A percentile compares a stretch with the other conserved stretches of the same genome.
Evolutionary conservation across 2,797 vertebrate genomes (phyloP).

Genomic region (Anisognathus igniventris): DNA sequence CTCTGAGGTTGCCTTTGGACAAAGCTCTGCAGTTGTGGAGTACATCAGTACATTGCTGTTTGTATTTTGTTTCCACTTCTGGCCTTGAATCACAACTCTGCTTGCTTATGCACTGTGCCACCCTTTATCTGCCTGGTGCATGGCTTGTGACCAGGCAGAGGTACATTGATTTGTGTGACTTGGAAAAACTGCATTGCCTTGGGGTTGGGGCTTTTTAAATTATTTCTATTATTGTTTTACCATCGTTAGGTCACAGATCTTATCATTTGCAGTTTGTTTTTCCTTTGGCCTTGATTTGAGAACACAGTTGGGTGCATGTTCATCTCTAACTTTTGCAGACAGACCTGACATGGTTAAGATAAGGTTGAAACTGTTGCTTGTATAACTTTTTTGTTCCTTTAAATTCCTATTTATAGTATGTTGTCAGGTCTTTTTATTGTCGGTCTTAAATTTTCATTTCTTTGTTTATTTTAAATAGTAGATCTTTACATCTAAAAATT

Average conservation of each 20-base stretch:
- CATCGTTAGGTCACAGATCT: neutral
- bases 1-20: neutral
- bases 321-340: neutral
- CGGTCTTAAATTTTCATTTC: neutral
- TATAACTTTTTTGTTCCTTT: neutral
- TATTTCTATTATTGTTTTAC: neutral
- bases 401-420: neutral
- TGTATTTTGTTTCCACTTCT: neutral
- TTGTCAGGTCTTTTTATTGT: neutral
- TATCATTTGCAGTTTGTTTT: neutral
- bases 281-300: neutral
- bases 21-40: neutral
- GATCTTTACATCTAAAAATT: neutral
- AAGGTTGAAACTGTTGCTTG: neutral
- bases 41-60: neutral
- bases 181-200: neutral
- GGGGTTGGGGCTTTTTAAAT: fast-evolving
- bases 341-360: neutral
- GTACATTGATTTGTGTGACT: neutral
- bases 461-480: neutral
- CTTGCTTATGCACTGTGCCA: neutral
- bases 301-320: neutral
- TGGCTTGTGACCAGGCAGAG: neutral
- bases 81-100: neutral
- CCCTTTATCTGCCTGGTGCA: neutral